Conservation (phyloP, 1,140 invertebrate species). For the Planococcus citri region DNA sequence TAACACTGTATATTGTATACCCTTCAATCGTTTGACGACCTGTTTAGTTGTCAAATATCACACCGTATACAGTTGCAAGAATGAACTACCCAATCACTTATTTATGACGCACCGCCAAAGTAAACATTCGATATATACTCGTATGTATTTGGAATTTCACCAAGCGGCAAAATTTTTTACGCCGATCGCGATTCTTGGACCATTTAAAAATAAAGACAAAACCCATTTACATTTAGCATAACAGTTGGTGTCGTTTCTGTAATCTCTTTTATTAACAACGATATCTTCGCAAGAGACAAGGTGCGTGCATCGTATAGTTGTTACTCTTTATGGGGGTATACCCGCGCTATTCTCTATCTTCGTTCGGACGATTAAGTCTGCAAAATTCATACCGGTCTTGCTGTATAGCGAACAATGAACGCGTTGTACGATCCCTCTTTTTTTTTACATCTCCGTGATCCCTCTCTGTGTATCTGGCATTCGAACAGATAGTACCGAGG, state of each 20-base stretch:
- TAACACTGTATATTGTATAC: constrained; percentile 14
- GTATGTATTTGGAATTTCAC: constrained; percentile 10
- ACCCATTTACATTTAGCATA: background rate
- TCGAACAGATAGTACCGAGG: background rate
- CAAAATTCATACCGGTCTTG: background rate
- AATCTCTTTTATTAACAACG: constrained; percentile 16
- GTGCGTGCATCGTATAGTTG: no score
- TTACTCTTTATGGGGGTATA: background rate
- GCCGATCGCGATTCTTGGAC: background rate
- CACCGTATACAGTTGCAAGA: constrained; percentile 12
- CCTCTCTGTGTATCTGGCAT: background rate
- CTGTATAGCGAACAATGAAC: no score
- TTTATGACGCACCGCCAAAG: constrained; percentile 12
- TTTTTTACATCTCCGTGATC: background rate
- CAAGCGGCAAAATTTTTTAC: background rate
- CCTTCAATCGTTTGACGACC: constrained; percentile 11
- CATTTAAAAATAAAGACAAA: background rate
- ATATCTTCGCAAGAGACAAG: background rate
- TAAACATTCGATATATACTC: constrained; percentile 18
- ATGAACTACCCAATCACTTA: constrained; percentile 14
- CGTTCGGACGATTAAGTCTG: constrained; percentile 15
- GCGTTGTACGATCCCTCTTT: background rate
- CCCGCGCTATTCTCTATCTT: background rate
- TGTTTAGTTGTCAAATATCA: constrained; percentile 15
- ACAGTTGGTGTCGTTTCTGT: background rate